Percentiles rank a stretch among this genome's conserved stretches.
Evolutionary conservation across 2,113 vertebrate species (phyloP).

Genomic region (Tympanuchus pallidicinctus): DNA sequence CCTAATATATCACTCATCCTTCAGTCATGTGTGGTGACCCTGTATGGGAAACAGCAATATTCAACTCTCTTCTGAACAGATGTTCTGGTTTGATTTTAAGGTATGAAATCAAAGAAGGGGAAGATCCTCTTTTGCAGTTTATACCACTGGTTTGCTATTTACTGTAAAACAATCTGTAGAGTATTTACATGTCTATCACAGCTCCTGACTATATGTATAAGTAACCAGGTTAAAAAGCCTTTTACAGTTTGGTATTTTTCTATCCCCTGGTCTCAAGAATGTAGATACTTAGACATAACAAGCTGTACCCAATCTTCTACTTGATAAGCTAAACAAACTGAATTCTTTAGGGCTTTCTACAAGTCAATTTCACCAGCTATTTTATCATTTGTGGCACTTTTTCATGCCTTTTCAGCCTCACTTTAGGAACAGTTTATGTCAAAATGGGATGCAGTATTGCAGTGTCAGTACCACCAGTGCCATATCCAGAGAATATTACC

Average conservation of each 20-base stretch:
- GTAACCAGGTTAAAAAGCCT: neutral
- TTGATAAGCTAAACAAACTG: neutral
- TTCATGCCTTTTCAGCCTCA: neutral
- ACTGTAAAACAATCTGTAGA: neutral
- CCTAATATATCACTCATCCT: neutral
- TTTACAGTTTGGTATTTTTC: neutral
- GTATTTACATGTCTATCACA: neutral
- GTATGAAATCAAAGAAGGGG: neutral
- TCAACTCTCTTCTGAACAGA: neutral
- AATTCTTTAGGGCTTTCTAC: neutral
- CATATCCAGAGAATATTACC: neutral
- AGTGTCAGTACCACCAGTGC: neutral
- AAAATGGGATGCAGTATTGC: neutral
- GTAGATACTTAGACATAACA: neutral
- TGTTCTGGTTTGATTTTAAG: neutral
- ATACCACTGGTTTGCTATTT: neutral
- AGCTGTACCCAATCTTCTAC: neutral
- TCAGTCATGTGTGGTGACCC: neutral
- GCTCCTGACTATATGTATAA: neutral
- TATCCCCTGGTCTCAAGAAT: accelerated
- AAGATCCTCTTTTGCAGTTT: neutral
- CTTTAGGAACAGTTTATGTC: neutral
- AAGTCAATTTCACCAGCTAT: neutral
- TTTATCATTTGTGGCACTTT: neutral
- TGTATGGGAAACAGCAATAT: neutral